These are phyloP conservation scores for Agrypnia vestita DNA, from an alignment of 1,140 invertebrate genomes.

Conservation along the genomic window DNA sequence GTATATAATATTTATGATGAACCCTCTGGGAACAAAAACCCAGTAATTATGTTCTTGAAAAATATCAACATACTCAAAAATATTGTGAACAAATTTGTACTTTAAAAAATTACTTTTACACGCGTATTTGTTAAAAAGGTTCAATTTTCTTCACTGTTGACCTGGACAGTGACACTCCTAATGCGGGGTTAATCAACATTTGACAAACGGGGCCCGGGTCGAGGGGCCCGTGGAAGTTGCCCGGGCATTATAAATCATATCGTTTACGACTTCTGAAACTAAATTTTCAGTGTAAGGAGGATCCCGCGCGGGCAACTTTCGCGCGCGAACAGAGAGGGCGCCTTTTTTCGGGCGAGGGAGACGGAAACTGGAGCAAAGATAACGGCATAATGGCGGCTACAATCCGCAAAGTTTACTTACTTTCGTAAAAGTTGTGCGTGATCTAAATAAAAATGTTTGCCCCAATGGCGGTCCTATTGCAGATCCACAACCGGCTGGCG, in stretches of 20 bases:
- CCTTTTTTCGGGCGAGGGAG: conserved; percentile 28
- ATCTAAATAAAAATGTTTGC: conserved; percentile 10
- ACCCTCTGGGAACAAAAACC: too few species aligned
- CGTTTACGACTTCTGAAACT: conserved; percentile 56
- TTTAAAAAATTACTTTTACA: too few species aligned
- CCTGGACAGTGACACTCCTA: too few species aligned
- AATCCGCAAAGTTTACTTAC: conserved; percentile 38
- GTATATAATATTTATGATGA: too few species aligned
- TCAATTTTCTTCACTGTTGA: too few species aligned
- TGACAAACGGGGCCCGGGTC: conserved; percentile 21
- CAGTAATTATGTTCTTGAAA: too few species aligned
- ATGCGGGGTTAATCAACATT: conserved; percentile 6
- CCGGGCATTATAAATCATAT: conserved; percentile 54
- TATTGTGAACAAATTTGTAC: too few species aligned
- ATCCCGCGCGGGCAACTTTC: conserved; percentile 34
- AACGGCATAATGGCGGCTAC: conserved; percentile 25
- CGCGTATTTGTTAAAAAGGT: too few species aligned
- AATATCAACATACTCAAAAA: too few species aligned
- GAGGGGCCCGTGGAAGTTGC: conserved; percentile 32
- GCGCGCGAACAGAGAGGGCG: conserved; percentile 37
- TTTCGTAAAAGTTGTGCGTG: conserved; percentile 34
- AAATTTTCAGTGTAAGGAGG: conserved; percentile 50
- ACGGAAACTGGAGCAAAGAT: conserved; percentile 38
- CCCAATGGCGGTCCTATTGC: background rate
- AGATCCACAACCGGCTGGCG: background rate